Base-by-base conservation (phyloP, 1,140 invertebrate species). In the Drosophila kurseongensis region DNA sequence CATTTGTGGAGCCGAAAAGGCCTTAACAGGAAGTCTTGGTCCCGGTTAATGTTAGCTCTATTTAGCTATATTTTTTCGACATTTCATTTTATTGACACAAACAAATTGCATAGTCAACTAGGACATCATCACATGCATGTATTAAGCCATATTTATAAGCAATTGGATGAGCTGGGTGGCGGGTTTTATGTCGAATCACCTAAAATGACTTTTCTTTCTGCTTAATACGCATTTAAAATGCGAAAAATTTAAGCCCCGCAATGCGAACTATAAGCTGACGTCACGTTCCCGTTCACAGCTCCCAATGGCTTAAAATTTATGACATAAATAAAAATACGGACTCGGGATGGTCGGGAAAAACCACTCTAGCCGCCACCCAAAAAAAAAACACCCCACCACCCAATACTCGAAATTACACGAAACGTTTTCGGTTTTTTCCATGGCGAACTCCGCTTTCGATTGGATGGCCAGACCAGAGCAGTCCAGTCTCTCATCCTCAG, bases 281-380 rank as follows among this genome's bases (percentile, higher is more conserved):
- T 71, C 80, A 79, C 68, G 83, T 75, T 73, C 79, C 65, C 75
- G 65, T 86, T 79, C 84, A 66, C 84, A 88, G 79, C 75, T 88
- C 83, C 83, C 83, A 83, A 88, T 88, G 83, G 84, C 84, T 89
- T 88, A 88, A 88, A 88, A 89, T 88, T 88, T 88, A 88, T 88
- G 84, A 83, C 83, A 88, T 82, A 88, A 88, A 88, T 88, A 88
- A 88, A 88, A 88, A 82, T 77, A 86, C 83, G 50, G 41, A 69
- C 61, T 69, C 50, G 38, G 60, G 48, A 74, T 75, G 69, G 67
- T 23, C 63, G 42, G 12, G 41, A 67, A 67, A 55, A 36, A 56
- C 63, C 50, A 68, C 63, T 52, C 63, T 51, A 40, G 9, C 36
- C 45, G 12, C 10, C 16, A 13, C 40, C 18, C 16, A n/a, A 51